Evolutionary conservation across 2,797 vertebrate genomes (phyloP), one percentile per base, ranked within the genome.

Genomic region (Allobates femoralis): DNA sequence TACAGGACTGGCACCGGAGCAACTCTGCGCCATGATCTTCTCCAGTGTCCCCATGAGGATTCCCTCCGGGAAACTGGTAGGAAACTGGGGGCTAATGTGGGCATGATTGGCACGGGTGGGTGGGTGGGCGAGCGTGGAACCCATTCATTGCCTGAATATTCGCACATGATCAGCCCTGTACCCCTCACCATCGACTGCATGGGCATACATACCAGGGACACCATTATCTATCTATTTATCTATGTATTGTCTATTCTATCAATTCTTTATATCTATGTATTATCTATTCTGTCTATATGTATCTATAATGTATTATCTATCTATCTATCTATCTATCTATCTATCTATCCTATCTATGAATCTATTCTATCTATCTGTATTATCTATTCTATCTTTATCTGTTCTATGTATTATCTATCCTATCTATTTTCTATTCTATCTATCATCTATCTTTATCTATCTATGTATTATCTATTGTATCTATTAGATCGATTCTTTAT

Each of bases 61-160:
- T 74, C 88, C 90, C 87, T 90, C 90, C 84, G 81, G 88, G 82
- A 92, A 92, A 75, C 91, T 93, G 93, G 92, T 94, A 92, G 64
- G 87, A 71, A 56, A 37, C 30, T 2, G 11, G 64, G 3, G 1
- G n/a, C 26, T 26, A n/a, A 2, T 11, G 58, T 41, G 26, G 46
- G 55, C 67, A n/a, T 3, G 81, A n/a, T 21, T 15, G 32, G 6
- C 2, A 2, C 11, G n/a, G 53, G 2, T 21, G 53, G 26, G 51
- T 1, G n/a, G 2, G 28, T 51, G 81, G 58, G 15, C 10, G 60
- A 73, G 32, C 51, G 23, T 37, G 62, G 37, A 62, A 69, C 73
- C 73, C 73, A 23, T 67, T 67, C 46, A 28, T 15, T 51, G 26
- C 66, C 80, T n/a, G 79, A 15, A 32, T 50, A 53, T 15, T 30